These are phyloP conservation scores for Clarias platycephalus DNA, from an alignment of 2,797 vertebrate genomes.

Conservation along the genomic window DNA sequence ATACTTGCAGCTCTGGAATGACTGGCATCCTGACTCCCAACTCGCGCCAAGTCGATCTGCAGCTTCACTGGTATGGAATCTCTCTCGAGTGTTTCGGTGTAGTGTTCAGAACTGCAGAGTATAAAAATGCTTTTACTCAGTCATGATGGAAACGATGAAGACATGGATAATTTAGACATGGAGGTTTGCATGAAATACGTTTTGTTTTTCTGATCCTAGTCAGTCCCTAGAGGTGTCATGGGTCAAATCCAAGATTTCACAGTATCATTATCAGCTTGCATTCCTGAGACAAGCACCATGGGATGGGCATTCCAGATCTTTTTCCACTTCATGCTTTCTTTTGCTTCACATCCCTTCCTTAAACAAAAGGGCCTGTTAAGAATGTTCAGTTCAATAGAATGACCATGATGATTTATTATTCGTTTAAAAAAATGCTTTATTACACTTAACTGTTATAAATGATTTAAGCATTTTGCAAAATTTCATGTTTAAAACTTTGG, in stretches of 20 bases:
- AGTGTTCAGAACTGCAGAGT: neutral
- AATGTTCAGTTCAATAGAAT: neutral
- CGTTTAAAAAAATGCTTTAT: neutral
- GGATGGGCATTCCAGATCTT: neutral
- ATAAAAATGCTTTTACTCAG: neutral
- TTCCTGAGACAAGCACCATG: constrained; percentile 1
- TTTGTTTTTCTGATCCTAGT: constrained; percentile 10
- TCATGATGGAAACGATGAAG: neutral
- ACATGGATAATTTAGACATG: neutral
- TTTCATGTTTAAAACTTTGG: neutral
- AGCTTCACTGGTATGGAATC: too few relatives aligned
- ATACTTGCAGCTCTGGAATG: constrained; percentile 29
- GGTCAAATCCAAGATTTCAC: neutral
- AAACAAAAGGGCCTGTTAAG: neutral
- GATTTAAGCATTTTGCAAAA: neutral
- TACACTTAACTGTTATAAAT: neutral
- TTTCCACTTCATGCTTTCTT: neutral
- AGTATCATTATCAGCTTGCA: neutral
- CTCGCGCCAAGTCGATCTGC: constrained; percentile 15
- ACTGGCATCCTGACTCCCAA: constrained; percentile 38
- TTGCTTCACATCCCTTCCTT: neutral
- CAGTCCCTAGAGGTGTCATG: neutral
- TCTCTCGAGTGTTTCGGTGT: too few relatives aligned
- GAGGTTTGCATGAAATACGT: neutral
- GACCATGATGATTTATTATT: neutral